A percentile compares a stretch with the other conserved stretches of the same genome.
phyloP scores from a whole-genome alignment of 2,113 vertebrate genomes.

The Hippoglossus stenolepis region DNA sequence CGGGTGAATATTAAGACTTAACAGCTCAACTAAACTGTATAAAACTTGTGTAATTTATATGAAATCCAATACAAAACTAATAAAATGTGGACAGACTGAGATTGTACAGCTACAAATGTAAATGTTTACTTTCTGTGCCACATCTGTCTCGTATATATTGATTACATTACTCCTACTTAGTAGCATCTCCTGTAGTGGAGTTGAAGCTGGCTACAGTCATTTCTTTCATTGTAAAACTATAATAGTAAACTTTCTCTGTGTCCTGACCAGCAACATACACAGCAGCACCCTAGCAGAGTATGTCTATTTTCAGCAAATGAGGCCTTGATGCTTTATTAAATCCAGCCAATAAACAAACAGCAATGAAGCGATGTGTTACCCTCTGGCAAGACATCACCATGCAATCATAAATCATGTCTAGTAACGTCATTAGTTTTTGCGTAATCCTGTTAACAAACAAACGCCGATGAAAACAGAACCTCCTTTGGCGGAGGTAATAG shows the following conservation, averaged over 20 bases:
- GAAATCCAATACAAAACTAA: too few relatives aligned
- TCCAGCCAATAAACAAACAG: conserved; percentile 50
- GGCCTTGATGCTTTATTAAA: conserved; percentile 47
- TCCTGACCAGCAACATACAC: conserved; percentile 45
- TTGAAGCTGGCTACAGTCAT: conserved; percentile 20
- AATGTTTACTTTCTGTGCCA: too few relatives aligned
- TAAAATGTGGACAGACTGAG: too few relatives aligned
- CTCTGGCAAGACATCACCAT: conserved; percentile 16
- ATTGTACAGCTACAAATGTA: too few relatives aligned
- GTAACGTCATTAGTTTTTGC: neutral
- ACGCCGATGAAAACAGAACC: neutral
- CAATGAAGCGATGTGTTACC: conserved; percentile 42
- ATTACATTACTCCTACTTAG: neutral
- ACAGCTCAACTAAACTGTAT: too few relatives aligned
- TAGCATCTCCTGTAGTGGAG: neutral
- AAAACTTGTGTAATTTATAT: too few relatives aligned
- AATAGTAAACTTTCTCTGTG: conserved; percentile 11
- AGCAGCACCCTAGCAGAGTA: conserved; percentile 3
- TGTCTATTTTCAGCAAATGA: conserved; percentile 71
- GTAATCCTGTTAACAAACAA: neutral
- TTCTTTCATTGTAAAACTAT: conserved; percentile 36
- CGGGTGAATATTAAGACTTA: too few relatives aligned
- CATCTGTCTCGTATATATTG: too few relatives aligned
- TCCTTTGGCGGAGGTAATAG: neutral
- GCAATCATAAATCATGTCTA: conserved; percentile 23